Percentiles rank a stretch among this genome's conserved stretches.
Evolutionary conservation across 1,140 invertebrate genomes (phyloP).

Genomic region (Pogonus chalceus): DNA sequence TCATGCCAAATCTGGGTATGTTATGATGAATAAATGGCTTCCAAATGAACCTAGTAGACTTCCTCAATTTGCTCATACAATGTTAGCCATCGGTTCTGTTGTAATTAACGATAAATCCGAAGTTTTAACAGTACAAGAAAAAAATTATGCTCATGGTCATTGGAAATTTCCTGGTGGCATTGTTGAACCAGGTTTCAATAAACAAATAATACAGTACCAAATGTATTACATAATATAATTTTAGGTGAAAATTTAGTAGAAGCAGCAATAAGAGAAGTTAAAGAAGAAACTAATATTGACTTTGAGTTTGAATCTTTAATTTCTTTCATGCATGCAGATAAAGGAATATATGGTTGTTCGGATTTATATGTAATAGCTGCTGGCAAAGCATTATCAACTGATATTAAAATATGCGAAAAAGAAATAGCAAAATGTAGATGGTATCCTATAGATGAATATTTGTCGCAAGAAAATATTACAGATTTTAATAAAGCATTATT

Average conservation of each 20-base stretch:
- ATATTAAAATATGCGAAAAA: constrained; percentile 55
- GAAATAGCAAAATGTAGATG: constrained; percentile 70
- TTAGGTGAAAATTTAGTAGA: constrained; percentile 69
- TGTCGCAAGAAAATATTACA: constrained; percentile 59
- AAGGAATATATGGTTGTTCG: constrained; percentile 65
- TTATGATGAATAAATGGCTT: constrained; percentile 75
- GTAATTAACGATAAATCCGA: constrained; percentile 67
- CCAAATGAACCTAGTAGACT: constrained; percentile 55
- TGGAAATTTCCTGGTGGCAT: constrained; percentile 92
- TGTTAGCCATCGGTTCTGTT: constrained; percentile 78
- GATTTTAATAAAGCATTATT: constrained; percentile 60
- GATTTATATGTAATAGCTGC: constrained; percentile 74
- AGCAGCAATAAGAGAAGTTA: constrained; percentile 74
- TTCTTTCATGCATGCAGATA: constrained; percentile 63
- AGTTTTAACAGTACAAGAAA: constrained; percentile 71
- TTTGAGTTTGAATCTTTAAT: constrained; percentile 66
- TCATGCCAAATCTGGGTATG: constrained; percentile 67
- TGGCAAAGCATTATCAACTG: constrained; percentile 52
- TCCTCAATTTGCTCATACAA: constrained; percentile 75
- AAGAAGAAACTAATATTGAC: constrained; percentile 79
- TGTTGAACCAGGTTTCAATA: constrained; percentile 68
- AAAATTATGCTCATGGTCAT: constrained; percentile 41
- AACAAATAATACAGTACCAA: constrained; percentile 4
- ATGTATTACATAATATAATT: not conserved
- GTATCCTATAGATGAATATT: constrained; percentile 73